Base-by-base conservation (phyloP, 2,888 invertebrate genomes). In the Sminthurides aquaticus region DNA sequence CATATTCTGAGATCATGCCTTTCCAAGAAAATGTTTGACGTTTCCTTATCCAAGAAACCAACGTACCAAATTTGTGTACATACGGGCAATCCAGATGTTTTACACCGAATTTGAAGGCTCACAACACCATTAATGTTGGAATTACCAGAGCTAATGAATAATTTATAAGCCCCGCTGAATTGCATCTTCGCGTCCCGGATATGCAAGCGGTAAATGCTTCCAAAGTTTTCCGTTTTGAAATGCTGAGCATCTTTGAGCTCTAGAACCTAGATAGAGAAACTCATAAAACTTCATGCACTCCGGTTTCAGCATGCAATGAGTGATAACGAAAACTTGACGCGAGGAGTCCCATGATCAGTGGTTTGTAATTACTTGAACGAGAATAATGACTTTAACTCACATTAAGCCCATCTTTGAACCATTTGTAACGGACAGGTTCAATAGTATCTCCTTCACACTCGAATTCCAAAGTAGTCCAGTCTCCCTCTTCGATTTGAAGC, bases 341-440 rank as follows among this genome's bases (percentile, higher is more conserved):
- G n/a, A n/a, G n/a, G n/a, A n/a, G n/a, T n/a, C n/a, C n/a, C n/a
- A n/a, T n/a, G n/a, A n/a, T n/a, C n/a, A n/a, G n/a, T n/a, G n/a
- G n/a, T n/a, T n/a, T n/a, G n/a, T n/a, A n/a, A n/a, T n/a, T n/a
- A n/a, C n/a, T n/a, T n/a, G n/a, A n/a, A n/a, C n/a, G n/a, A n/a
- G n/a, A n/a, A n/a, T n/a, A n/a, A n/a, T n/a, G 8, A 56, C 22
- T 56, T 56, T 56, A 8, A 26, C 64, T 60, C 43, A 64, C 64
- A 56, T 64, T 64, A 2, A 64, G 43, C 2, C 64, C 64, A 56
- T 64, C 64, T 60, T 64, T 64, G 56, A 60, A 64, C 64, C 64
- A 64, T 28, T 64, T 64, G 22, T 34, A 64, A 11, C 55, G 60
- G 26, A 28, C 15, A 20, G 57, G 26, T 11, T 60, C 60, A 49